Evolutionary conservation across 2,797 vertebrate species (phyloP), one percentile per base, ranked within the genome.

Genomic region (Discoglossus pictus): DNA sequence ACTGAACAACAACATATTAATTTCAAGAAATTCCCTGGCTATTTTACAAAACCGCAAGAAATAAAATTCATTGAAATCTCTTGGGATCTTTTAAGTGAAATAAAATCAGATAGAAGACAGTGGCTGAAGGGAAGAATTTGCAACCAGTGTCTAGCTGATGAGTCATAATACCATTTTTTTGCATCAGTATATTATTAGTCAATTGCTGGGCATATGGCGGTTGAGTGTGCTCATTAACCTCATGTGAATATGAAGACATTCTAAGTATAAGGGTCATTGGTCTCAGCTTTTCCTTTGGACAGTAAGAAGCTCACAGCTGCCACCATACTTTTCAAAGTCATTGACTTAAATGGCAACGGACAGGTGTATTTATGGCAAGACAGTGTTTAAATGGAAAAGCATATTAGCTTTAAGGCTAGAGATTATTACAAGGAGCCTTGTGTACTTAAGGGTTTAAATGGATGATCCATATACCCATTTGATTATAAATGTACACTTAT

Each of bases 281-380:
- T 44, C 15, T 18, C 42, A 17, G n/a, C n/a, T n/a, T n/a, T n/a
- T n/a, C n/a, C 16, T 44, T 16, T 7, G 15, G 15, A 4, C 15
- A 44, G 42, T 18, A 12, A 18, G 7, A 1, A 44, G 15, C 16
- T 44, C 42, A 6, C 25, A 16, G 48, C 48, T 51, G 48, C 48
- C 48, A 51, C 11, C n/a, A 23, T 31, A 1, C 48, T n/a, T 17
- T 2, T 51, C 21, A 25, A 24, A 24, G 20, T 12, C 46, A 16
- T 27, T 27, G 20, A 27, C 27, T 16, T 27, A 51, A 31, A 51
- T 12, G 27, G 48, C 23, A 7, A 51, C 15, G 48, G 48, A 27
- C 48, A 51, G 48, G 48, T 51, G 48, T 31, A 27, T 31, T 51
- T 27, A 15, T 47, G 18, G 44, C 44, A 47, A 20, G 21, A 11